A percentile compares a stretch with the other conserved stretches of the same genome.
Evolutionary conservation across 2,797 vertebrate genomes (phyloP).

Genomic region (Phoebastria nigripes): DNA sequence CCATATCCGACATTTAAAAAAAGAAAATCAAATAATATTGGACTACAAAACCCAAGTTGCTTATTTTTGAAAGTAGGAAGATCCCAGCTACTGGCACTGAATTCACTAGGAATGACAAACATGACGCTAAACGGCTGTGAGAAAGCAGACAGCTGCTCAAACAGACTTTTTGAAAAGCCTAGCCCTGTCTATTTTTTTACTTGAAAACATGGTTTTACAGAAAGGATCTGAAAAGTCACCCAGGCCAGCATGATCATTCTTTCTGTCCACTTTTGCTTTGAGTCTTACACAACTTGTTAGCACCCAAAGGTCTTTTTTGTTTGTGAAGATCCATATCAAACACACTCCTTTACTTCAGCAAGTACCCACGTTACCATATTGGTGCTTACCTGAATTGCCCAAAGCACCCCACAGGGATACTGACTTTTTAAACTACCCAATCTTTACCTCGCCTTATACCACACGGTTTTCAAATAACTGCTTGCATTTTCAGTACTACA

Average conservation of each 20-base stretch:
- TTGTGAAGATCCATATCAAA: neutral
- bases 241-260: neutral
- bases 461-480: neutral
- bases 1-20: neutral
- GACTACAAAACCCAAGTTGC: neutral
- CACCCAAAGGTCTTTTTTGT: neutral
- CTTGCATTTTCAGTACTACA: neutral
- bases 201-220: neutral
- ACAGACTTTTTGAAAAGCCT: neutral
- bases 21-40: neutral
- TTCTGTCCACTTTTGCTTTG: neutral
- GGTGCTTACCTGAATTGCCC: neutral
- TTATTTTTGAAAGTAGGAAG: neutral
- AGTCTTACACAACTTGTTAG: neutral
- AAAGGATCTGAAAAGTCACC: neutral
- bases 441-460: neutral
- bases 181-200: neutral
- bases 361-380: neutral
- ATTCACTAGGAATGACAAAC: neutral
- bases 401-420: neutral
- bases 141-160: conserved; percentile 41
- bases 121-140: neutral
- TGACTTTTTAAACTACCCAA: neutral
- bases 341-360: neutral
- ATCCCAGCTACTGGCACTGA: neutral